These are phyloP conservation scores for Chaenocephalus aceratus DNA, from an alignment of 2,113 vertebrate genomes.

Conservation along the genomic window DNA sequence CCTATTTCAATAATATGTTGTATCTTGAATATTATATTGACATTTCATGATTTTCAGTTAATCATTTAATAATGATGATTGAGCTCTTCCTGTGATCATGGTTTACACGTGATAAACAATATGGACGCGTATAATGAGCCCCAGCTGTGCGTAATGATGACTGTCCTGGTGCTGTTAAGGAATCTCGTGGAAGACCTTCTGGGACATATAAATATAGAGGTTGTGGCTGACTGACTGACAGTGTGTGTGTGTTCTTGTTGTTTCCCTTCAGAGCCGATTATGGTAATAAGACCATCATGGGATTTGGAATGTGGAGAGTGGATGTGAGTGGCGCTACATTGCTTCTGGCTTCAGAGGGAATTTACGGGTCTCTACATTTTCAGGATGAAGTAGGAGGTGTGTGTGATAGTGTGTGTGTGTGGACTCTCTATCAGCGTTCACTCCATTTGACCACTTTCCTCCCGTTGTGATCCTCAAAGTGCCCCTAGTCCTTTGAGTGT, in stretches of 20 bases:
- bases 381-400: slow-evolving; percentile 14
- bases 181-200: too few relatives aligned
- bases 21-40: too few relatives aligned
- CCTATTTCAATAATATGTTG: too few relatives aligned
- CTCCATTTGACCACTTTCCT: slow-evolving; percentile 21
- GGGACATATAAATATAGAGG: too few relatives aligned
- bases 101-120: too few relatives aligned
- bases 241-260: slow-evolving; percentile 33
- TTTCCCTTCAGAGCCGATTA: slow-evolving; percentile 56
- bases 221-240: neutral
- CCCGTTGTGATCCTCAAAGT: slow-evolving; percentile 38
- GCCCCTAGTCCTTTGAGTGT: slow-evolving; percentile 30
- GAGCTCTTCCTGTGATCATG: too few relatives aligned
- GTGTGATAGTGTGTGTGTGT: slow-evolving; percentile 23
- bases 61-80: too few relatives aligned
- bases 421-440: neutral
- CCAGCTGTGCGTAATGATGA: too few relatives aligned
- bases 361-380: slow-evolving; percentile 25
- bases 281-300: slow-evolving; percentile 52
- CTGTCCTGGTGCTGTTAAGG: too few relatives aligned
- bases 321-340: slow-evolving; percentile 45
- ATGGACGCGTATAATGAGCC: too few relatives aligned
- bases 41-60: too few relatives aligned
- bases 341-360: slow-evolving; percentile 44
- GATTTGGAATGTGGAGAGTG: slow-evolving; percentile 50